Conservation (phyloP, 2,888 invertebrate genomes). For the Lottia scabra region DNA sequence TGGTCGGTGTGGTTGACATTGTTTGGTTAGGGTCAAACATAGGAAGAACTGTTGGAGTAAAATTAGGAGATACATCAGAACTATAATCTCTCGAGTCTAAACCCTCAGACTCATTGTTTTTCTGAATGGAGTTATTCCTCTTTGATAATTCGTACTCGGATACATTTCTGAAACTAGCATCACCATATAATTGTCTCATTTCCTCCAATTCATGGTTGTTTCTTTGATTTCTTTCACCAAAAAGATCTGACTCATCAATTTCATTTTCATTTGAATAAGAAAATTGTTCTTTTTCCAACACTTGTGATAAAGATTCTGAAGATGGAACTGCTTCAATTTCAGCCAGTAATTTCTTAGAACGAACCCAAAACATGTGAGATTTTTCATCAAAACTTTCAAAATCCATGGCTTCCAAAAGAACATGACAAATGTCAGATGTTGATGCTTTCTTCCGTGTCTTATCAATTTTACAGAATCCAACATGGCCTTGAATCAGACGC, state of each 20-base stretch:
- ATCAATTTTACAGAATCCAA: conserved; percentile 21
- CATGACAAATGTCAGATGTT: conserved; percentile 15
- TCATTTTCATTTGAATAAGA: too few relatives aligned
- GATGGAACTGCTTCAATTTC: background rate
- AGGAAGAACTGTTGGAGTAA: too few relatives aligned
- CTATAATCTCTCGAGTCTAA: too few relatives aligned
- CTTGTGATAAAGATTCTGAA: conserved; percentile 13
- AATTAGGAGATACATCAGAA: too few relatives aligned
- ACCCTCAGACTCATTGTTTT: too few relatives aligned
- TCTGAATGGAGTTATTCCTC: background rate
- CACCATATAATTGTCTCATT: background rate
- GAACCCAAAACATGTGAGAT: background rate
- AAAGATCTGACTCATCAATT: background rate
- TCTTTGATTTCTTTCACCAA: background rate
- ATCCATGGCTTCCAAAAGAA: conserved; percentile 13
- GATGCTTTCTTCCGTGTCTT: background rate
- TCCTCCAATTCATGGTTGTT: background rate
- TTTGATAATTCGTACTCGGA: background rate
- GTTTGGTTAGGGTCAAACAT: background rate
- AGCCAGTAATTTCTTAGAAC: background rate
- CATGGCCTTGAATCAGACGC: conserved; percentile 32
- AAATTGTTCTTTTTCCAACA: background rate
- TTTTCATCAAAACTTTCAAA: background rate
- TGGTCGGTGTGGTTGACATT: background rate
- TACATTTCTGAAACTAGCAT: background rate